A percentile compares a stretch with the other conserved stretches of the same genome.
phyloP scores from a whole-genome alignment of 2,113 vertebrate genomes.

The Sinosuthora webbiana region DNA sequence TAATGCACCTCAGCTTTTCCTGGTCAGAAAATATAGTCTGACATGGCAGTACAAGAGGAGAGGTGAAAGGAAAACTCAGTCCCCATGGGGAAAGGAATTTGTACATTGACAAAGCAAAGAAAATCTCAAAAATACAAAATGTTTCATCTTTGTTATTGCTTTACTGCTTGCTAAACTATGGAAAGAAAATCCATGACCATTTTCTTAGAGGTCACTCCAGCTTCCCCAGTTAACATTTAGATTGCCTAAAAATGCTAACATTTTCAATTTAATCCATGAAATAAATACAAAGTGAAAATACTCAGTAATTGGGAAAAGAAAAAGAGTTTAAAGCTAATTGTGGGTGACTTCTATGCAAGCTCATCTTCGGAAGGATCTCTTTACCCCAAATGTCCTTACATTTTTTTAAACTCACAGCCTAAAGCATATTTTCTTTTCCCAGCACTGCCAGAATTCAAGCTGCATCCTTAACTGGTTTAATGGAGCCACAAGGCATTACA shows the following conservation, averaged over 20 bases:
- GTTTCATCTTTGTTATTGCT: not conserved
- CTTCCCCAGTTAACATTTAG: not conserved
- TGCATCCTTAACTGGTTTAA: slow-evolving; percentile 67
- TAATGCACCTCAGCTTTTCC: not conserved
- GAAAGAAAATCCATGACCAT: not conserved
- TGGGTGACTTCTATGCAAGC: not conserved
- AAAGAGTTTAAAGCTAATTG: not conserved
- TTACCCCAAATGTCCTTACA: not conserved
- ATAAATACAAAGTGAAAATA: not conserved
- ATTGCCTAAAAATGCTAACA: not conserved
- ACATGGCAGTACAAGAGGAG: not conserved
- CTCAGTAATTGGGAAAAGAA: not conserved
- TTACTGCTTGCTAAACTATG: not conserved
- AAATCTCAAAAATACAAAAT: not conserved
- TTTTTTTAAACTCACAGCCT: slow-evolving; percentile 1
- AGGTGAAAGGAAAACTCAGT: not conserved
- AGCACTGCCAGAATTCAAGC: slow-evolving; percentile 35
- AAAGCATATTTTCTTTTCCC: slow-evolving; percentile 52
- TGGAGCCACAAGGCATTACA: slow-evolving; percentile 60
- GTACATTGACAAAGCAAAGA: not conserved
- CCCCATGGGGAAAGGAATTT: not conserved
- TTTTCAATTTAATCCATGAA: not conserved
- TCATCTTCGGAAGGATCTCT: not conserved
- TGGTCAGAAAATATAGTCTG: not conserved
- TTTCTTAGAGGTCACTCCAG: not conserved